Base-by-base conservation (phyloP, 2,888 invertebrate genomes). In the Sarcophaga subvicina region DNA sequence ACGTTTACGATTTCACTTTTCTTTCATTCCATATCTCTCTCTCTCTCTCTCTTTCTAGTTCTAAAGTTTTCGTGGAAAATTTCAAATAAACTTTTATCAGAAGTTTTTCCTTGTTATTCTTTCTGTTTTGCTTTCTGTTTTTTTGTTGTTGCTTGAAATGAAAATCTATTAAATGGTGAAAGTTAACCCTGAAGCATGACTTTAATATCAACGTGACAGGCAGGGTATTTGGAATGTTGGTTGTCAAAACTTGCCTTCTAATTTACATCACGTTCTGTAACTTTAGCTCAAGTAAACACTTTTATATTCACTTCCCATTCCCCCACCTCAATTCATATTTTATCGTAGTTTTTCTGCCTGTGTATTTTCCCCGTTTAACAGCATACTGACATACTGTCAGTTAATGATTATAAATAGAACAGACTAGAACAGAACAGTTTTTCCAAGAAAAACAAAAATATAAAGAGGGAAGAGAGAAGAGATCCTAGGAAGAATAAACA, bases 381-480 rank as follows among this genome's bases (percentile, higher is more conserved):
- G 1, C 10, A 37, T 10, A 37, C n/a, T 14, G 12, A 67, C 47
- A 60, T 25, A 47, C 67, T 49, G 45, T 25, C 12, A 47, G 66
- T 80, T 66, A 72, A 80, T 67, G 80, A 59, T 45, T 66, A 72
- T 80, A 72, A 60, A 77, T 25, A 45, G 60, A 64, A 27, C 6
- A 14, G 6, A 27, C 14, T 17, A 64, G 12, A 27, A 20, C 10
- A 22, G 11, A 10, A 27, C 2, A 27, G 17, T 27, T 17, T 27
- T 64, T 10, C 12, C 22, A 14, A 63, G 25, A 4, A 64, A 27
- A 37, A 37, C 37, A 37, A 37, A 37, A 37, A 64, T 14, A 47
- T 37, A 10, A 37, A 37, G 3, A 37, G 8, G 20, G n/a, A n/a
- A 25, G 59, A 27, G 6, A 37, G 37, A n/a, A 63, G 25, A 10